These are phyloP conservation scores for Lysandra bellargus DNA, from an alignment of 2,888 invertebrate genomes.

Conservation along the genomic window DNA sequence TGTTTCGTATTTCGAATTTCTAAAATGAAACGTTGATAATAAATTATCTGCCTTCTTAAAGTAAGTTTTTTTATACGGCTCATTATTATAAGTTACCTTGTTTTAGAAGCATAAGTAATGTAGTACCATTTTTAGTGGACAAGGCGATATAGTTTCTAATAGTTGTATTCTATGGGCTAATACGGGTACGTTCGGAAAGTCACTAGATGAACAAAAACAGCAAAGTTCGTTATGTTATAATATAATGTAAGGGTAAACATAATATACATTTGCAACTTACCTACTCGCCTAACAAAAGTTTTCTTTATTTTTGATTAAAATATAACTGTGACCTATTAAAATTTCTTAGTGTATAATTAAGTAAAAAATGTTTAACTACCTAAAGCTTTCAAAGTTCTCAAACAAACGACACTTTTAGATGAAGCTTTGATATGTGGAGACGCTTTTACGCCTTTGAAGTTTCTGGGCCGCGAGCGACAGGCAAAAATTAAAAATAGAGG, in stretches of 20 bases:
- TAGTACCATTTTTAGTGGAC: no score
- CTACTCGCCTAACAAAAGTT: neutral
- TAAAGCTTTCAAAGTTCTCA: constrained; percentile 11
- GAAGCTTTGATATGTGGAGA: neutral
- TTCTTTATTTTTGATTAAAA: neutral
- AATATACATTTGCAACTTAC: neutral
- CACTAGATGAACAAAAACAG: no score
- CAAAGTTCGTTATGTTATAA: no score
- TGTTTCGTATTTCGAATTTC: neutral
- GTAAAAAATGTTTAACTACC: neutral
- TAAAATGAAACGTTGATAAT: neutral
- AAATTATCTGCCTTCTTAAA: no score
- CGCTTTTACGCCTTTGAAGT: constrained; percentile 15
- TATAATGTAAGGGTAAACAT: no score
- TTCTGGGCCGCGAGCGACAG: neutral
- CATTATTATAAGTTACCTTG: no score
- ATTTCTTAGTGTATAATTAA: constrained; percentile 4
- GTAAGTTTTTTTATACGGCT: no score
- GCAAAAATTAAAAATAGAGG: neutral
- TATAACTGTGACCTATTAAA: neutral
- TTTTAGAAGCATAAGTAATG: neutral
- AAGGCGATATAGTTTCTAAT: no score
- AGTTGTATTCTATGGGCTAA: no score
- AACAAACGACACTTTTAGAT: constrained; percentile 16
- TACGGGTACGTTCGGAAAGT: no score